Percentiles rank a stretch among this genome's conserved stretches.
Conservation (phyloP, 2,888 invertebrate genomes). For the Gari tellinella region DNA sequence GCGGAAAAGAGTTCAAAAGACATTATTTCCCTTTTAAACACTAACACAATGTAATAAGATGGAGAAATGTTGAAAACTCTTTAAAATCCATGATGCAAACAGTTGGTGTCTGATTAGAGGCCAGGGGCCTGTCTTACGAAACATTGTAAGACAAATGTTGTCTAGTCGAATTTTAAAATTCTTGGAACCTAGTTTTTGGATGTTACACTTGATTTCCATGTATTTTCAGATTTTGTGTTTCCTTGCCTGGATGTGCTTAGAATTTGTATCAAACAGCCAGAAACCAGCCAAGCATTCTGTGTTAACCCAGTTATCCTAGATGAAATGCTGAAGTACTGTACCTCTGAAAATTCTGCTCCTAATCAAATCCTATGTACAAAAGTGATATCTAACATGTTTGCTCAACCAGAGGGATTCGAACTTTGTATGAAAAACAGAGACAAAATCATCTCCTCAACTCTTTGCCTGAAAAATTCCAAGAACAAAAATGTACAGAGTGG, state of each 20-base stretch:
- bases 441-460: slow-evolving; percentile 68
- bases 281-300: slow-evolving; percentile 87
- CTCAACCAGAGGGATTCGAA: slow-evolving; percentile 86
- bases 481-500: slow-evolving; percentile 88
- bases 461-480: slow-evolving; percentile 60
- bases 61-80: no score
- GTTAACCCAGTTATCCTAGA: slow-evolving; percentile 83
- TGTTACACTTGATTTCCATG: no score
- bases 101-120: no score
- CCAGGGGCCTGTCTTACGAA: no score
- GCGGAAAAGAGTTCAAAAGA: no score
- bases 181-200: no score
- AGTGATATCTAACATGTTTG: slow-evolving; percentile 92
- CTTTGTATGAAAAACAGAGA: slow-evolving; percentile 72
- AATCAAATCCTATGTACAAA: slow-evolving; percentile 85
- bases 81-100: no score
- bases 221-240: slow-evolving; percentile 89
- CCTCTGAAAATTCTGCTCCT: slow-evolving; percentile 63
- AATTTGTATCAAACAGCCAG: slow-evolving; percentile 90
- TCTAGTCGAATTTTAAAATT: no score
- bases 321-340: slow-evolving; percentile 84
- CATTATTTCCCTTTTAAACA: no score
- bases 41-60: no score
- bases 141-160: no score
- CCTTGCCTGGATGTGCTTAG: slow-evolving; percentile 95